Base-by-base conservation (phyloP, 1,140 invertebrate genomes). In the Sinonovacula constricta region DNA sequence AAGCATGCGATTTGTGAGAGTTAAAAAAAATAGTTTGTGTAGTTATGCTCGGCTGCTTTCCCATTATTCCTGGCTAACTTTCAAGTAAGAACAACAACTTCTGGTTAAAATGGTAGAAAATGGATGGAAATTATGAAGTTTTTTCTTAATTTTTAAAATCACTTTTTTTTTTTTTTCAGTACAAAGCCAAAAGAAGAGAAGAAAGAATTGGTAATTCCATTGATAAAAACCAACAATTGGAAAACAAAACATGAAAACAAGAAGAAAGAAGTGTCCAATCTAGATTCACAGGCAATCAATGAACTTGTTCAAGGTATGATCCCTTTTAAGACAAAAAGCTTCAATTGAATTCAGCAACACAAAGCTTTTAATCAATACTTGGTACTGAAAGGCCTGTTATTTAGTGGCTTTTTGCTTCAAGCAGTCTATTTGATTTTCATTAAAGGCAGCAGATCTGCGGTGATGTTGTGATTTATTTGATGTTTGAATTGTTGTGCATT, bases 121-220 rank as follows among this genome's bases (percentile, higher is more conserved):
- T 36, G 30, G 3, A 59, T 39, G 26, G 15, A n/a, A 5, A 2
- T 22, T 24, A 59, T 28, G 14, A 14, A 59, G 14, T 3, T 28
- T 0, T 31, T 24, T 22, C 26, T 22, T 0, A 24, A 3, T 3
- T 59, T 59, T 22, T 22, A 59, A 59, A 22, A 59, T 45, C 18
- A 45, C 39, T 10, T 18, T 45, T 45, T 71, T 59, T 63, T 15
- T 51, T 36, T 33, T 83, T 83, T 53, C 60, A 89, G 86, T 80
- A 54, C 81, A 31, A 85, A 86, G 60, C 80, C 86, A 49, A 84
- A 86, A 63, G 79, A 87, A 68, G 85, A 87, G 33, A 85, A 88
- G 36, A 87, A 90, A 78, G 89, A 89, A 59, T 85, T 90, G 54
- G 86, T 92, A 0, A 92, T 92, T 30, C 92, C 92, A 18, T 80